Evolutionary conservation across 2,113 vertebrate genomes (phyloP).

Genomic region (Halcyon senegalensis): DNA sequence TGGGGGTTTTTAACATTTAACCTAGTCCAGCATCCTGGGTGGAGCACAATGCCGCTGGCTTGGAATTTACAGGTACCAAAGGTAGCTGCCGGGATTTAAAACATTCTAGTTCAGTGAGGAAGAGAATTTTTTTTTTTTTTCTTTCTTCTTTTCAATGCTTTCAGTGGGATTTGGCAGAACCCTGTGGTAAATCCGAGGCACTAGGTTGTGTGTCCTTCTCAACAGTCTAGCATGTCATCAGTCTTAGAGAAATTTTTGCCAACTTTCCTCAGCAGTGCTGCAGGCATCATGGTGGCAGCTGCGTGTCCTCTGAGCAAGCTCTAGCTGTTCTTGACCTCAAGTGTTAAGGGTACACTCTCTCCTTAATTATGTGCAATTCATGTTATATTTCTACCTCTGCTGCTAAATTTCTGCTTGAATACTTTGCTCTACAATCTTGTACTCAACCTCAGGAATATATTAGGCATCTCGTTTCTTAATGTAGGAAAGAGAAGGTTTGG

Average conservation of each 20-base stretch:
- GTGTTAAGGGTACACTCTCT: neutral
- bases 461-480: neutral
- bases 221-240: neutral
- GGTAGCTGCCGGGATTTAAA: neutral
- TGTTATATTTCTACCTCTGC: neutral
- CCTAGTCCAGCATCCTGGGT: neutral
- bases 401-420: neutral
- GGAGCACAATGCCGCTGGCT: neutral
- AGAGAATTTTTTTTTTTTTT: neutral
- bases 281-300: neutral
- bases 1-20: neutral
- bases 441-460: neutral
- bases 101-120: neutral
- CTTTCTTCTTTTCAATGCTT: neutral
- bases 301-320: neutral
- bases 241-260: neutral
- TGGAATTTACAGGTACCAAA: neutral
- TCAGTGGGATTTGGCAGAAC: neutral
- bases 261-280: neutral
- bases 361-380: neutral
- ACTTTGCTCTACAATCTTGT: neutral
- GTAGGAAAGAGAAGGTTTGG: neutral
- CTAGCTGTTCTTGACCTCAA: neutral
- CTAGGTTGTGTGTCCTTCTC: neutral
- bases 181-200: accelerated